Conservation (phyloP, 1,140 invertebrate genomes). For the Papilio glaucus region DNA sequence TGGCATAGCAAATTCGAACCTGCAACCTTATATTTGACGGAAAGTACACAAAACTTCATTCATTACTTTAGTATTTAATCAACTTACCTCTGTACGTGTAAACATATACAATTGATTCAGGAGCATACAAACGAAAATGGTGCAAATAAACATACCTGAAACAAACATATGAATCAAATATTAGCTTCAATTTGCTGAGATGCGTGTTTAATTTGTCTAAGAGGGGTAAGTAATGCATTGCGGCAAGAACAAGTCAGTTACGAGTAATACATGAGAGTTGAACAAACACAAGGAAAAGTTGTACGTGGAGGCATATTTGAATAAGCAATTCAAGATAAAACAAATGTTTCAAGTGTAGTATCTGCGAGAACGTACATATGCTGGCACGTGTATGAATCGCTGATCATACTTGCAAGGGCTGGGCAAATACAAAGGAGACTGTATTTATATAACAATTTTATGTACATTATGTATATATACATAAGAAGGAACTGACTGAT, state of each 20-base stretch:
- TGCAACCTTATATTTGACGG: too few relatives aligned
- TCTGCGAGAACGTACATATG: not conserved
- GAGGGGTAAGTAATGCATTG: not conserved
- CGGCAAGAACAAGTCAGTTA: not conserved
- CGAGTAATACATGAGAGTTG: conserved; percentile 9
- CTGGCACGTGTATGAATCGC: not conserved
- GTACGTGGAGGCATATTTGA: not conserved
- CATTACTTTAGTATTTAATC: too few relatives aligned
- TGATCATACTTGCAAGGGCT: not conserved
- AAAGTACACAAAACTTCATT: too few relatives aligned
- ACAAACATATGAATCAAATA: conserved; percentile 15
- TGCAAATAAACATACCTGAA: conserved; percentile 20
- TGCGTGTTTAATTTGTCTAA: conserved; percentile 15
- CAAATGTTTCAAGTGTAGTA: not conserved
- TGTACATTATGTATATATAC: too few relatives aligned
- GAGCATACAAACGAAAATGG: not conserved
- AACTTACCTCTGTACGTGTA: not conserved
- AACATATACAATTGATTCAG: not conserved
- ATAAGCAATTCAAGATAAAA: conserved; percentile 20
- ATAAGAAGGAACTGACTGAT: too few relatives aligned
- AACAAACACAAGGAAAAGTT: conserved; percentile 30
- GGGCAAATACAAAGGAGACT: not conserved
- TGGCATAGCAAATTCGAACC: too few relatives aligned
- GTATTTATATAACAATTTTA: too few relatives aligned
- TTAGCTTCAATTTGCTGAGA: not conserved